Base-by-base conservation (phyloP, 2,888 invertebrate species). In the Glyphotaelius pellucidus region DNA sequence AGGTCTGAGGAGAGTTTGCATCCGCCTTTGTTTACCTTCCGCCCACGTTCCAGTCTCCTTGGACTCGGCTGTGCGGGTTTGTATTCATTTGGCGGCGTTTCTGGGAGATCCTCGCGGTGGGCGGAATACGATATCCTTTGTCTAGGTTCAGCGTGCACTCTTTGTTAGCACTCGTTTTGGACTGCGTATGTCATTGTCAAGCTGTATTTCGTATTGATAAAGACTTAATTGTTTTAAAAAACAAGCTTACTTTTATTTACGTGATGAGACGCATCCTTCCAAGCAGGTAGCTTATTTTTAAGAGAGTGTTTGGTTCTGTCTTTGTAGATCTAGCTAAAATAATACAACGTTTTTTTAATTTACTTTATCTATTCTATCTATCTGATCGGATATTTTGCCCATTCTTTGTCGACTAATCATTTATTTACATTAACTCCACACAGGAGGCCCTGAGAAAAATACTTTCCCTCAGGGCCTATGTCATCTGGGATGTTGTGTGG, bases 11-110 rank as follows among this genome's bases (percentile, higher is more conserved):
- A 81, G 32, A 81, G 81, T 83, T 83, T n/a, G 83, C 83, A 83
- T 83, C 83, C 83, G 83, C 83, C 83, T 83, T 83, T 83, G 83
- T 83, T 83, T 83, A 83, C 38, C 83, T 83, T 32, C 83, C 83
- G 83, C 83, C 83, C 83, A 83, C 83, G 25, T 83, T n/a, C 1
- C 38, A 5, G 35, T 83, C 32, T 83, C 19, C 83, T 32, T 32
- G 25, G 15, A 4, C 35, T 38, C 35, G 30, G 35, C 83, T 32
- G 25, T 35, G 19, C 83, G 83, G 35, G 31, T 83, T 83, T 35
- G 35, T 83, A 67, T 67, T 67, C 67, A 67, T 25, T 25, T 67
- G 25, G 67, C 67, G 67, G 67, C 67, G 2, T 67, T 67, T 67
- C 67, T 67, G 67, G 67, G 67, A 67, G 67, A 67, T 67, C 67